Base-by-base conservation (phyloP, 2,888 invertebrate genomes). In the Heliconius sara region DNA sequence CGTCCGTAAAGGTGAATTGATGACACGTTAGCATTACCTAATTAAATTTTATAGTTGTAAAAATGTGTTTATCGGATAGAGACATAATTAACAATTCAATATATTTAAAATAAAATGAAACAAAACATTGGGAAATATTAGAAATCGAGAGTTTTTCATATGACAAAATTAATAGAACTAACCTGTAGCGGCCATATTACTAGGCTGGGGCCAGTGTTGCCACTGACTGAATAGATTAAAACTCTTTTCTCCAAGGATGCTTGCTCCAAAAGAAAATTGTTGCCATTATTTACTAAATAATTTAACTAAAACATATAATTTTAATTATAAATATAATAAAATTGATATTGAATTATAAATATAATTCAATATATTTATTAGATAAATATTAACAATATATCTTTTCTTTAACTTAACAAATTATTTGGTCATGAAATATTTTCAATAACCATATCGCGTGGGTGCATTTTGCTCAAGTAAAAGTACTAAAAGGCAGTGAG, bases 121-220 rank as follows among this genome's bases (percentile, higher is more conserved):
- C 77, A 79, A 76, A 47, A 81, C 67, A 80, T 79, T 83, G 82
- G 82, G 78, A 83, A 83, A 79, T 84, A 84, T 81, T 76, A 84
- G 84, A 82, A 86, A 82, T 79, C 84, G 83, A 88, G 83, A 84
- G 87, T 86, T 85, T 91, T 95, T 92, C 93, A 95, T 92, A 92
- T 95, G 95, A 95, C 92, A 93, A 95, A 95, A 93, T 93, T 91
- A 89, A 88, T 89, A 89, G 90, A 92, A 96, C 96, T 95, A 96
- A 97, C 97, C 97, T 96, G 96, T 94, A 95, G 96, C 96, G 96
- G 97, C 96, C 97, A 97, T 97, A 96, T 96, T 96, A 96, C 93
- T 95, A 94, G 95, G 95, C 95, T 93, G 92, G 90, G 90, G 91
- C 90, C 88, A 87, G 91, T 93, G 93, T 91, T 95, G 93, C 95